Conservation (phyloP, 2,797 vertebrate genomes). For the Mionectes olivaceus region DNA sequence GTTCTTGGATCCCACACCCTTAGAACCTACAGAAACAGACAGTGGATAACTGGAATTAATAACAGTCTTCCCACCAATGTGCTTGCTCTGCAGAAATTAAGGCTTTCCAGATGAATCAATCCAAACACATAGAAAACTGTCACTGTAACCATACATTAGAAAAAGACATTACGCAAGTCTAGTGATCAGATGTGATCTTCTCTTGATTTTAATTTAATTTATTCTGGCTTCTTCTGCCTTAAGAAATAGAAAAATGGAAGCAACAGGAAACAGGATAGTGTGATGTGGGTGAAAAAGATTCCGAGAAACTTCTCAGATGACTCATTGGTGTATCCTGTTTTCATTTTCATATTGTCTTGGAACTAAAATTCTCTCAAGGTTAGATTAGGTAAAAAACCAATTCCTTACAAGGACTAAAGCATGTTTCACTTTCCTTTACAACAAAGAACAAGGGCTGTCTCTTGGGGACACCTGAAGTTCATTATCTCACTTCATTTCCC, state of each 20-base stretch:
- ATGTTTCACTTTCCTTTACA: not conserved
- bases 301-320: not conserved
- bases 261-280: not conserved
- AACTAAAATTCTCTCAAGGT: not conserved
- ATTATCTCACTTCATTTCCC: not conserved
- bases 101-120: not conserved
- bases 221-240: not conserved
- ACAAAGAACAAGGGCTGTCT: not conserved
- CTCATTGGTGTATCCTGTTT: not conserved
- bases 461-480: not conserved
- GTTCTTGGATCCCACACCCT: conserved; percentile 98
- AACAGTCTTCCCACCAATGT: not conserved
- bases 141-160: not conserved
- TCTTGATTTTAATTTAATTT: not conserved
- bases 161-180: not conserved
- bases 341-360: not conserved
- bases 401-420: not conserved
- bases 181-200: not conserved
- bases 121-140: rapidly evolving
- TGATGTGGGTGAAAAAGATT: not conserved
- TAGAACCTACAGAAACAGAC: conserved; percentile 82
- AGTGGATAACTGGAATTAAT: not conserved
- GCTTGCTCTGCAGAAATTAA: not conserved
- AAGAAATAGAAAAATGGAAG: not conserved
- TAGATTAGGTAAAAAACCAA: not conserved